Conservation (phyloP, 2,113 vertebrate species). For the Nothobranchius kuhntae region DNA sequence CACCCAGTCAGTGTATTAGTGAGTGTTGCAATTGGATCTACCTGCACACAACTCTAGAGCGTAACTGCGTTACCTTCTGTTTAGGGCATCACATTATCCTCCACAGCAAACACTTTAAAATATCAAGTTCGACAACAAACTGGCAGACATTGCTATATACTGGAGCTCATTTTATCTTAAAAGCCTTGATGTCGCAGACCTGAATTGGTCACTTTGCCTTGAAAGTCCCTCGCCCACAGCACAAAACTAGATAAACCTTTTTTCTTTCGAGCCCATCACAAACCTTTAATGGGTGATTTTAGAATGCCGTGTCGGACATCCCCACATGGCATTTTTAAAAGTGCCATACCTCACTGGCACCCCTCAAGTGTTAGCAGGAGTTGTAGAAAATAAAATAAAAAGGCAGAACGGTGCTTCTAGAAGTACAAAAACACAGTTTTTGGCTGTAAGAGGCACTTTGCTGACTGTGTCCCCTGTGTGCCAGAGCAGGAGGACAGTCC, state of each 20-base stretch:
- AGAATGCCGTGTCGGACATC: slow-evolving; percentile 72
- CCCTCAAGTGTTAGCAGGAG: slow-evolving; percentile 55
- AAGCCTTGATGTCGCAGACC: slow-evolving; percentile 33
- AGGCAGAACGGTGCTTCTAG: slow-evolving; percentile 36
- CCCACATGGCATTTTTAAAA: slow-evolving; percentile 47
- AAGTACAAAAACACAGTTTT: slow-evolving; percentile 62
- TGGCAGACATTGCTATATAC: slow-evolving; percentile 26
- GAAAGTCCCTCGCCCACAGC: slow-evolving; percentile 38
- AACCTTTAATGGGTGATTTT: slow-evolving; percentile 61
- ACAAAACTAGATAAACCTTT: slow-evolving; percentile 35
- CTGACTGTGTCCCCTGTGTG: slow-evolving; percentile 75
- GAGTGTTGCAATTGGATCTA: slow-evolving; percentile 38
- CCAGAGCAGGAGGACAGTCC: slow-evolving; percentile 71
- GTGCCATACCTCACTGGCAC: slow-evolving; percentile 59
- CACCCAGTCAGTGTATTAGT: slow-evolving; percentile 59
- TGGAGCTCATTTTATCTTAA: slow-evolving; percentile 36
- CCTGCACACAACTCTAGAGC: slow-evolving; percentile 26
- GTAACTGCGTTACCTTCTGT: slow-evolving; percentile 30
- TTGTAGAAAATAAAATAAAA: slow-evolving; percentile 38
- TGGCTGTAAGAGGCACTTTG: slow-evolving; percentile 76
- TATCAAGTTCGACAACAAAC: slow-evolving; percentile 50
- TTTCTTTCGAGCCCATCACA: slow-evolving; percentile 50
- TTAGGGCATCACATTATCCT: slow-evolving; percentile 27
- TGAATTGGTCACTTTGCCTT: slow-evolving; percentile 34
- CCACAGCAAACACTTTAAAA: slow-evolving; percentile 31